phyloP scores from a whole-genome alignment of 2,797 vertebrate species.

The Poecilia wingei region DNA sequence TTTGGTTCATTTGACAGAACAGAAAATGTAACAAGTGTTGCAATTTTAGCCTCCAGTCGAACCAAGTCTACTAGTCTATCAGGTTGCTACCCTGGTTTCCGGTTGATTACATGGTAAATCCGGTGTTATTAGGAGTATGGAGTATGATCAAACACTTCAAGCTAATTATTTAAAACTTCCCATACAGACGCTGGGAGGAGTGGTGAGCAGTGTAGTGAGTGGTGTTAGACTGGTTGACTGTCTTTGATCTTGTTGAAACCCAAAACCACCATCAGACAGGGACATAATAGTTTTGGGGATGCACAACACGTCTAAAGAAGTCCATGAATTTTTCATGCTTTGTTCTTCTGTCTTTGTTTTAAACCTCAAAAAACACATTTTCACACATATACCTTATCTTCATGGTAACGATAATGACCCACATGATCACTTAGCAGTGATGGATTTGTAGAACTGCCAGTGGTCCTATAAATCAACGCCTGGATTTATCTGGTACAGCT shows the following conservation, averaged over 20 bases:
- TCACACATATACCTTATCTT: constrained; percentile 24
- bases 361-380: constrained; percentile 27
- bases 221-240: not conserved
- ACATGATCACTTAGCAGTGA: constrained; percentile 30
- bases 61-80: too few species aligned
- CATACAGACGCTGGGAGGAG: not conserved
- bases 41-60: too few species aligned
- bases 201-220: not conserved
- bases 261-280: constrained; percentile 13
- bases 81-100: not conserved
- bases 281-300: constrained; percentile 8
- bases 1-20: too few species aligned
- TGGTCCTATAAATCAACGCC: not conserved
- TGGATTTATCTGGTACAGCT: not conserved
- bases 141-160: not conserved
- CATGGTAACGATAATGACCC: constrained; percentile 41
- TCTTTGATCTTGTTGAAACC: constrained; percentile 6
- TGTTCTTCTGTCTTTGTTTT: constrained; percentile 12
- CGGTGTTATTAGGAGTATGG: not conserved
- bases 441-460: constrained; percentile 8
- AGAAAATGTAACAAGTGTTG: too few species aligned
- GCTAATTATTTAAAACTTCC: not conserved
- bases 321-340: constrained; percentile 44
- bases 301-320: constrained; percentile 25
- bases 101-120: not conserved